Base-by-base conservation (phyloP, 2,113 vertebrate genomes). In the Lophotis ruficrista region DNA sequence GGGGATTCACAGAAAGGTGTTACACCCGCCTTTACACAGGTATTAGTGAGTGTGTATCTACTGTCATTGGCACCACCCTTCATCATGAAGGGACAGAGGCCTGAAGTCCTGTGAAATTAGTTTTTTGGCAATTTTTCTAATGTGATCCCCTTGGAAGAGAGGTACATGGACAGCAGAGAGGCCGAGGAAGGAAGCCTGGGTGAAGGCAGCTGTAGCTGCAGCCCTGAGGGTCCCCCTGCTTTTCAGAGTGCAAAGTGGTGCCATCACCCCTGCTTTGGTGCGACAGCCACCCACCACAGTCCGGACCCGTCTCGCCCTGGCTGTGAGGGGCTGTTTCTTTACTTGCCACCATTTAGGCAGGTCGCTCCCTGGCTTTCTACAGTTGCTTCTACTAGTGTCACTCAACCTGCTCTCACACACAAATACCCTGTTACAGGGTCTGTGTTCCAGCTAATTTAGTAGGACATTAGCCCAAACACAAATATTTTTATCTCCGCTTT, bases 171-270 rank as follows among this genome's bases (percentile, higher is more conserved):
- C 61, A 94, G 33, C 64, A 78, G 83, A 83, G 62, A 51, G 31
- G 18, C 12, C 0, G 0, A 12, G 11, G 14, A 8, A 69, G 10
- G 66, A 69, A 85, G 68, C 7, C 16, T 57, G 66, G 21, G 30
- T 72, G 78, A 70, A 90, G 43, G 30, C 35, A 91, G 60, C 19
- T 70, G 53, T n/a, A 90, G 50, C 16, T 41, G 53, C 48, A 90
- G 38, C 38, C 62, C 35, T 61, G 48, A 60, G 45, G 17, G 17
- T 33, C 13, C 33, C 23, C 15, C 2, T 0, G 0, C n/a, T 83
- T 69, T 66, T 6, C 21, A 77, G 69, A 70, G 41, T 2, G 2
- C 60, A 23, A 73, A 70, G 31, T 15, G 47, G 6, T 66, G 61
- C 27, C 48, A 35, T 31, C 1, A 3, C 12, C 14, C 14, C 11